Percentiles rank a stretch among this genome's conserved stretches.
Evolutionary conservation across 2,797 vertebrate genomes (phyloP).

Genomic region (Peromyscus eremicus): DNA sequence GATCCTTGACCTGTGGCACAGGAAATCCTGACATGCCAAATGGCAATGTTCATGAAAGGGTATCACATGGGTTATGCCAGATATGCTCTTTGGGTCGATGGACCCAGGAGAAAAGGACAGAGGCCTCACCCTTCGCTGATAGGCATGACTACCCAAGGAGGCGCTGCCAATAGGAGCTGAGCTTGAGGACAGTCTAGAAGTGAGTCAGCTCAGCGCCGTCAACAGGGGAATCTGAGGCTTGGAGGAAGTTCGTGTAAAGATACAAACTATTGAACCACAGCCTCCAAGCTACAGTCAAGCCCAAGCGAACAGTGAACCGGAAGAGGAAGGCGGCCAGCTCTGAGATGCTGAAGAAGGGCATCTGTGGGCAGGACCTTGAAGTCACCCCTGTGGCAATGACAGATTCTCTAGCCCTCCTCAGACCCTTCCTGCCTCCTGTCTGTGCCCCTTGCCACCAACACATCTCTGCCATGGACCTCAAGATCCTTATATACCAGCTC

Average conservation of each 20-base stretch:
- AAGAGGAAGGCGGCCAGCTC: neutral
- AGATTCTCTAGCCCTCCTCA: neutral
- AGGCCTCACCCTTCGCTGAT: neutral
- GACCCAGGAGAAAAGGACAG: neutral
- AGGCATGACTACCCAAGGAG: fast-evolving
- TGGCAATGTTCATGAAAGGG: fast-evolving
- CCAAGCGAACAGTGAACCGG: neutral
- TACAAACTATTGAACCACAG: neutral
- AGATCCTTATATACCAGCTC: fast-evolving
- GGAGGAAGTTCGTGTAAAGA: neutral
- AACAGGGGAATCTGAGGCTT: neutral
- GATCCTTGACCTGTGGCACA: neutral
- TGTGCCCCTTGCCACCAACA: fast-evolving
- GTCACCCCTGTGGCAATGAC: neutral
- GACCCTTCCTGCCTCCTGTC: neutral
- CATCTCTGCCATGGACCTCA: fast-evolving
- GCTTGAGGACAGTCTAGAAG: neutral
- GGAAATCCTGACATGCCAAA: neutral
- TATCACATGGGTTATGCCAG: neutral
- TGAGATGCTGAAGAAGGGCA: neutral
- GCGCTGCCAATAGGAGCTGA: neutral
- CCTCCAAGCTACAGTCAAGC: neutral
- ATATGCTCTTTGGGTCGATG: neutral
- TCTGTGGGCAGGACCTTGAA: no score
- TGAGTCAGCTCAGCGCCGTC: neutral